These are phyloP conservation scores for Ophioderma brevispina DNA, from an alignment of 35 echinoderm and acorn worm species.

Conservation along the genomic window DNA sequence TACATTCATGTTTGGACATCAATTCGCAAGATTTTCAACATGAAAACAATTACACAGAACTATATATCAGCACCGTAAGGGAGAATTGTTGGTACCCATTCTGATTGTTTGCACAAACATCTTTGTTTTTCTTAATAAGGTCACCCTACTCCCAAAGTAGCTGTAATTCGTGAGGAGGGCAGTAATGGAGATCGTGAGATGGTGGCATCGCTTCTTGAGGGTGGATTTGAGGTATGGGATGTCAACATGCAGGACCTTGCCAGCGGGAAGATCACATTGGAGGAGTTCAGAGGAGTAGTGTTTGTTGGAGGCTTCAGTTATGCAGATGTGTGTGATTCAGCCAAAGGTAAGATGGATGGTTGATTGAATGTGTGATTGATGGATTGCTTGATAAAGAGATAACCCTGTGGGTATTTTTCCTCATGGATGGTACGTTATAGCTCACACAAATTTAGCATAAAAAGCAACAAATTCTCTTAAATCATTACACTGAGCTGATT, in stretches of 20 bases:
- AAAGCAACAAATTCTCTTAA: too few relatives aligned
- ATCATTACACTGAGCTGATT: too few relatives aligned
- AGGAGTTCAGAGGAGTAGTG: constrained; percentile 87
- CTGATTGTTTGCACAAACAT: background rate
- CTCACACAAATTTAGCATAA: too few relatives aligned
- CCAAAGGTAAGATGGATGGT: constrained; percentile 61
- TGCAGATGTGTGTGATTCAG: constrained; percentile 91
- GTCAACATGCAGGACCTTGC: constrained; percentile 98
- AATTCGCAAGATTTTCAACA: too few relatives aligned
- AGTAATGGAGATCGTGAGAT: constrained; percentile 99
- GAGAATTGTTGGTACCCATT: background rate
- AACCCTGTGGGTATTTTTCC: background rate
- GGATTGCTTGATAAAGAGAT: background rate
- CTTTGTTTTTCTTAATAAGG: background rate
- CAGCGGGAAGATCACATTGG: constrained; percentile 61
- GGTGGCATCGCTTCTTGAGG: constrained; percentile 83
- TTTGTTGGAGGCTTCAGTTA: constrained; percentile 99
- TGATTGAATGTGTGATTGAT: too few relatives aligned
- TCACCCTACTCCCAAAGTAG: constrained; percentile 73
- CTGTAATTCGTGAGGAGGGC: constrained; percentile 96
- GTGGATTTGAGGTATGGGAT: constrained; percentile 95
- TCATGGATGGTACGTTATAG: too few relatives aligned
- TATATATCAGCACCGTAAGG: background rate
- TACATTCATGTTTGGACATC: too few relatives aligned
- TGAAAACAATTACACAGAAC: too few relatives aligned